Evolutionary conservation across 2,888 invertebrate species (phyloP), one percentile per base, ranked within the genome.

Genomic region (Hipparchia semele): DNA sequence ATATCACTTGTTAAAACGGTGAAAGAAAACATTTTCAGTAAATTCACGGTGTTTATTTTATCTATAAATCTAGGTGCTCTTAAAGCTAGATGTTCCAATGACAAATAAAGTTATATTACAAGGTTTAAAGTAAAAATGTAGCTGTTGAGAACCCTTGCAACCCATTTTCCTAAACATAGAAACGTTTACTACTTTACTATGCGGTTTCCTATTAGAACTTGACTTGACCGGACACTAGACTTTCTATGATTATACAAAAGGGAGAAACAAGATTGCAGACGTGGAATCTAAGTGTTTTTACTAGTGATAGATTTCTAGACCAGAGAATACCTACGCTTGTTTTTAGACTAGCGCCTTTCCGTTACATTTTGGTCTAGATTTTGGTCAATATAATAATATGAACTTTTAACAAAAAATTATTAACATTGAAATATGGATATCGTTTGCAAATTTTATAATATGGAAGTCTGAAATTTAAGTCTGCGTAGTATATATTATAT

Each of bases 241-340:
- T 76, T 76, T 76, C 76, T 74, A 76, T 76, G 70, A 71, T 74
- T 74, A 74, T 72, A 70, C 67, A 74, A 72, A 75, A 71, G 72
- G 61, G 72, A 74, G 72, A 76, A 75, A 73, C 75, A 54, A 75
- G 66, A 75, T 71, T 60, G 53, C 54, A 58, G 68, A 23, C 64
- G 46, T 53, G 39, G 60, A 39, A 73, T 68, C 56, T 33, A 9
- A 62, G 49, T 62, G 33, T 65, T 76, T 74, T 67, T 64, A 39
- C 39, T 68, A 73, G 59, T 39, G 49, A 23, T 13, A 46, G 39
- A 68, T 72, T 70, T 74, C 67, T 71, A 67, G 23, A 61, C 67
- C 45, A 39, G 39, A 39, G 39, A 39, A 39, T 39, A 39, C 53
- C 53, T 53, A 7, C 53, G 13, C 49, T 53, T 70, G 5, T 64